Conservation (phyloP, 2,113 vertebrate genomes). For the Tiliqua scincoides region DNA sequence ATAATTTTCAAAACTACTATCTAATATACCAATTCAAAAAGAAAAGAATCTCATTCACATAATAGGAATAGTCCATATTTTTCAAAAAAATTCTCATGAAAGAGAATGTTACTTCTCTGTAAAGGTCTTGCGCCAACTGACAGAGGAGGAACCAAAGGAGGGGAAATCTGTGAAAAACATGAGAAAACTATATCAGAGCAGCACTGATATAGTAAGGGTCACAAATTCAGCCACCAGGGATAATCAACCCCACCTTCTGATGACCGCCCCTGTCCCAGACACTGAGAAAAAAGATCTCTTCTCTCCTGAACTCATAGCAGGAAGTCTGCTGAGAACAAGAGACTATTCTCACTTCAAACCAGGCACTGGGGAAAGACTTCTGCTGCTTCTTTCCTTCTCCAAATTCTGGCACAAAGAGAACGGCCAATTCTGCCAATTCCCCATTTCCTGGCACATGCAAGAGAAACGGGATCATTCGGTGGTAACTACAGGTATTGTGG, state of each 20-base stretch:
- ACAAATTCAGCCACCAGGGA: background rate
- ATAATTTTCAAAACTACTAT: background rate
- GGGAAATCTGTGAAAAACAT: constrained; percentile 27
- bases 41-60: constrained; percentile 13
- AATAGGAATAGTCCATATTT: background rate
- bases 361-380: background rate
- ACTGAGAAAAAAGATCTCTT: background rate
- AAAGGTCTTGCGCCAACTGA: constrained; percentile 36
- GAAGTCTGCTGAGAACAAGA: background rate
- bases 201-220: background rate
- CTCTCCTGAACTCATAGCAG: background rate
- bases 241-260: too few species aligned
- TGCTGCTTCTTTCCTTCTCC: background rate
- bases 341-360: background rate
- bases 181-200: background rate
- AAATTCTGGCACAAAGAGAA: background rate
- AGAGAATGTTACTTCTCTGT: constrained; percentile 36
- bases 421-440: background rate
- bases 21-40: background rate
- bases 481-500: background rate
- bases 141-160: background rate
- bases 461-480: background rate
- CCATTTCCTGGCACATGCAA: background rate
- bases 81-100: constrained; percentile 8
- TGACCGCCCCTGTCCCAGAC: background rate